These are phyloP conservation scores for Daboia siamensis DNA, from an alignment of 2,113 vertebrate species.

Conservation along the genomic window DNA sequence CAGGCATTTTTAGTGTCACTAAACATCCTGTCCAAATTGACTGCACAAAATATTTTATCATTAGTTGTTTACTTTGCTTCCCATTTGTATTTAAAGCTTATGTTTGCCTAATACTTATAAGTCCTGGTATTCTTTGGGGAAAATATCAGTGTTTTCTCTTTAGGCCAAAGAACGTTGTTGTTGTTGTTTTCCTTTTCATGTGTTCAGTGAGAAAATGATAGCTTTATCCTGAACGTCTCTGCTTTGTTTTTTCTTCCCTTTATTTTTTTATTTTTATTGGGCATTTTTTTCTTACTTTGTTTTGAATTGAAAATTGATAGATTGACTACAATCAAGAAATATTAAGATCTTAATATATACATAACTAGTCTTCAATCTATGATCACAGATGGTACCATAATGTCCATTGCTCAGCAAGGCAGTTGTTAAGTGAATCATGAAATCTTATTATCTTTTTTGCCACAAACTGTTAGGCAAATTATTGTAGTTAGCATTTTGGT, in stretches of 20 bases:
- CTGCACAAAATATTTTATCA: slow-evolving; percentile 8
- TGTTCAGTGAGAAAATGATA: background rate
- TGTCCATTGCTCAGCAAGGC: background rate
- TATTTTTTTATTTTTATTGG: background rate
- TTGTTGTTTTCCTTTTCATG: background rate
- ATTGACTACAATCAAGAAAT: background rate
- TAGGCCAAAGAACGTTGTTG: background rate
- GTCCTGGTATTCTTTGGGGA: background rate
- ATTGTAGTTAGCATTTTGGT: background rate
- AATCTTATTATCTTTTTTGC: background rate
- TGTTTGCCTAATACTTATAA: slow-evolving; percentile 11
- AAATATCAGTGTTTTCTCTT: slow-evolving; percentile 22
- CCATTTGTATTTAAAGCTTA: background rate
- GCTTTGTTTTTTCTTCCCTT: background rate
- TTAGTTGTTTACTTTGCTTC: background rate
- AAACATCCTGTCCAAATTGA: background rate
- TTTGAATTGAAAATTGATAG: background rate
- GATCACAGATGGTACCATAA: background rate
- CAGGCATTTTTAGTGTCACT: background rate
- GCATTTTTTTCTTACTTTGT: background rate
- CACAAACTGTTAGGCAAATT: background rate
- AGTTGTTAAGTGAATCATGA: background rate
- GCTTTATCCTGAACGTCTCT: background rate
- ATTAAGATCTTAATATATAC: background rate
- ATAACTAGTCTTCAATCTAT: background rate